Evolutionary conservation across 2,888 invertebrate species (phyloP).

Genomic region (Troides oblongomaculatus): DNA sequence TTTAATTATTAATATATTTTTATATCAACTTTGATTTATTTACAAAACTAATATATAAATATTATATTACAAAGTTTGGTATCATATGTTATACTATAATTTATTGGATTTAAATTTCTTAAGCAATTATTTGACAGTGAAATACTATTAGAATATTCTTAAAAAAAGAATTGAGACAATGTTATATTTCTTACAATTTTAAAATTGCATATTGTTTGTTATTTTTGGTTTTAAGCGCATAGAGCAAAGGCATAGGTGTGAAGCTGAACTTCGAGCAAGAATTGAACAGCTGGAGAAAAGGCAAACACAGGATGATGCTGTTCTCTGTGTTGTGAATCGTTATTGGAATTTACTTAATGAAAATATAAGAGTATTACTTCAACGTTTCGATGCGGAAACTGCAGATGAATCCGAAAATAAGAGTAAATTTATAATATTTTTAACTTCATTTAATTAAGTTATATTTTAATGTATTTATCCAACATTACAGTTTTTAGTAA

Average conservation of each 20-base stretch:
- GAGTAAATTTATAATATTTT: slow-evolving; percentile 76
- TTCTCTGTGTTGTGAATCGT: slow-evolving; percentile 97
- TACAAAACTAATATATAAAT: neutral
- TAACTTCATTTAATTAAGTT: neutral
- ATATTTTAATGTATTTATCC: neutral
- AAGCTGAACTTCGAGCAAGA: slow-evolving; percentile 91
- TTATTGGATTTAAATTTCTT: no score
- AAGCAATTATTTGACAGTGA: no score
- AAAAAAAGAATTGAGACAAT: neutral
- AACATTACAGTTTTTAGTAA: neutral
- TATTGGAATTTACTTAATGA: slow-evolving; percentile 99
- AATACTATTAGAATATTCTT: neutral
- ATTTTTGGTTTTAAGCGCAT: slow-evolving; percentile 82
- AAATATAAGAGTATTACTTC: slow-evolving; percentile 95
- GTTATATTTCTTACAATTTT: neutral
- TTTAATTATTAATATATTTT: neutral
- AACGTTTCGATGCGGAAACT: slow-evolving; percentile 98
- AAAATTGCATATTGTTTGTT: neutral
- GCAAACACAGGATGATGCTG: slow-evolving; percentile 98
- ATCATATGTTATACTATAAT: no score
- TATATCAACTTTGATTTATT: neutral
- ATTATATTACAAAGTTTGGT: neutral
- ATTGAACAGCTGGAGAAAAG: slow-evolving; percentile 96
- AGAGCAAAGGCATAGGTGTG: slow-evolving; percentile 93
- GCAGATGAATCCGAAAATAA: slow-evolving; percentile 97